Percentiles rank a stretch among this genome's conserved stretches.
Conservation (phyloP, 2,797 vertebrate genomes). For the Acanthurus lineatus region DNA sequence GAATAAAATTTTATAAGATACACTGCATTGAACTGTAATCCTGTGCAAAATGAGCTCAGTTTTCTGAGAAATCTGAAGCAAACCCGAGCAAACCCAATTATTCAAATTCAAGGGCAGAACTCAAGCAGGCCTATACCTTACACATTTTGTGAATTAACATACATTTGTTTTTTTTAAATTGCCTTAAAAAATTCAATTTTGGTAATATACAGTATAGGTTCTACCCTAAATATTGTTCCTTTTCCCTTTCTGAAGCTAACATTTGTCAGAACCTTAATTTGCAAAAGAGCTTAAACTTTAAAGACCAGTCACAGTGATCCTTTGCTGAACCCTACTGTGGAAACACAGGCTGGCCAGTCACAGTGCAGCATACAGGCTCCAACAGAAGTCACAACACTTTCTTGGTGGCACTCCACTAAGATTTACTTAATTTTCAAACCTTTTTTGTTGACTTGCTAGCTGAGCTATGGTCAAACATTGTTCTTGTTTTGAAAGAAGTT, state of each 20-base stretch:
- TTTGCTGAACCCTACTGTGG: too few relatives aligned
- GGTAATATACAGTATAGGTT: constrained; percentile 58
- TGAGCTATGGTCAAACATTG: too few relatives aligned
- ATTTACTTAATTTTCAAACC: too few relatives aligned
- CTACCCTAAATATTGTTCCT: constrained; percentile 58
- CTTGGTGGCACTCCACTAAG: too few relatives aligned
- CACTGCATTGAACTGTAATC: constrained; percentile 25
- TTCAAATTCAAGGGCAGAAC: constrained; percentile 61
- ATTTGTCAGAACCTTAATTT: constrained; percentile 87
- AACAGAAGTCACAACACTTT: too few relatives aligned
- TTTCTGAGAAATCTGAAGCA: constrained; percentile 58
- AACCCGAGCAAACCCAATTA: constrained; percentile 34
- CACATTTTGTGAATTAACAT: constrained; percentile 68
- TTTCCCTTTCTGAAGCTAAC: constrained; percentile 78
- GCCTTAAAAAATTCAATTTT: constrained; percentile 60
- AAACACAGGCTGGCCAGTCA: too few relatives aligned
- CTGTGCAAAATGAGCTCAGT: constrained; percentile 42
- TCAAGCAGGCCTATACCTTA: constrained; percentile 47
- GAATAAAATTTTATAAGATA: constrained; percentile 9
- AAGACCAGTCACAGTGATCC: too few relatives aligned
- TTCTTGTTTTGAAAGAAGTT: too few relatives aligned
- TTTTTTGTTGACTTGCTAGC: too few relatives aligned
- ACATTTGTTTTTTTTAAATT: constrained; percentile 68
- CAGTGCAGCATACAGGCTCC: too few relatives aligned
- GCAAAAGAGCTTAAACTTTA: constrained; percentile 64